These are phyloP conservation scores for Rhombomys opimus DNA, from an alignment of 2,113 vertebrate species.

Conservation along the genomic window DNA sequence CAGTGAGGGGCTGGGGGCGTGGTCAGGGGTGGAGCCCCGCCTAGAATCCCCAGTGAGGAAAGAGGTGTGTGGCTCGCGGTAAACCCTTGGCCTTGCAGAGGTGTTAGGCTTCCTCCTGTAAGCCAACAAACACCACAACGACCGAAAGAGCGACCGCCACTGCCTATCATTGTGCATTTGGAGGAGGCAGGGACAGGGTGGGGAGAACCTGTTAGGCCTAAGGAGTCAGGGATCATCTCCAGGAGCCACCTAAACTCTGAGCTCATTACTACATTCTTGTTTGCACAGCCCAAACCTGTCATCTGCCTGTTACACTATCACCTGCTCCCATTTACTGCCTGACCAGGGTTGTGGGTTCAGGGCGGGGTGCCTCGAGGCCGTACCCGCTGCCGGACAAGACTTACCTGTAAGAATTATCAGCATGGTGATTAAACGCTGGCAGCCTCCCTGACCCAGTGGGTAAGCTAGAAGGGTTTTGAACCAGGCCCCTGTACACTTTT, in stretches of 20 bases:
- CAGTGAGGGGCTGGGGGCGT: background rate
- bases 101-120: too few relatives aligned
- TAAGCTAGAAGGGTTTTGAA: background rate
- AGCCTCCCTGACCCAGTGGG: background rate
- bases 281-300: background rate
- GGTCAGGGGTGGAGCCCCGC: background rate
- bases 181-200: background rate
- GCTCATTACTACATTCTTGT: background rate
- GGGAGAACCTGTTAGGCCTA: background rate
- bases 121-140: background rate
- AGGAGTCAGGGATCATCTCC: background rate
- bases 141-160: background rate
- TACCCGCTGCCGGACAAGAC: background rate
- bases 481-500: background rate
- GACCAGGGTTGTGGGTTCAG: background rate
- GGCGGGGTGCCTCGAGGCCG: background rate
- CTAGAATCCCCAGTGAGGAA: background rate
- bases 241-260: background rate
- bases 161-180: background rate
- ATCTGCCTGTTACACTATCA: rapidly evolving
- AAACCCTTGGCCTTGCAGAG: background rate
- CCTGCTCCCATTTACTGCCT: background rate
- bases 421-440: background rate
- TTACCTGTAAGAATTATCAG: background rate
- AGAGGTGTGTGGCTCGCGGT: background rate